Evolutionary conservation across 2,888 invertebrate genomes (phyloP), one percentile per base, ranked within the genome.

Genomic region (Strigamia maritima): DNA sequence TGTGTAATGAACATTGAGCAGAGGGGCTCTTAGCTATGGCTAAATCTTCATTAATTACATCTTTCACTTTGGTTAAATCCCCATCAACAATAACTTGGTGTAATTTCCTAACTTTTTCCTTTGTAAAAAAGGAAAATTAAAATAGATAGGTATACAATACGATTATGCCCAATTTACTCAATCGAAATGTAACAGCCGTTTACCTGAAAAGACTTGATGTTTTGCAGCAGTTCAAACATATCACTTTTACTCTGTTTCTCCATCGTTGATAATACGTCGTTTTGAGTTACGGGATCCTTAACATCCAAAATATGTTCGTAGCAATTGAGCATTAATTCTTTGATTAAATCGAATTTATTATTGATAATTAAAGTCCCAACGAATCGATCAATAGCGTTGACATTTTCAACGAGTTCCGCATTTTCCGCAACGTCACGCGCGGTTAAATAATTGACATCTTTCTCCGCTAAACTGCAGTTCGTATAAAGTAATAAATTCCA

Each of bases 241-340:
- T 91, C 90, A 1, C 88, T 87, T 82, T 92, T 91, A 2, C 91
- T 90, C 12, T 92, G 90, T 80, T 90, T 89, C 7, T 90, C 88
- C 0, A 92, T 90, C 6, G 93, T 90, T 79, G 93, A 91, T 1
- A 91, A 85, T 79, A 95, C 91, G 2, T 90, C 87, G 1, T 89
- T 88, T 1, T 91, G 92, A 16, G 90, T 90, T 0, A 83, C 82
- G 28, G 19, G 28, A 0, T 81, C 81, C 0, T 80, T 76, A 4
- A 94, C 89, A 84, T 94, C 94, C 76, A 94, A 86, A 79, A 95
- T 92, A 83, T 94, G 94, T 84, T 95, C 94, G 84, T 95, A 96
- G 0, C 95, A 95, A 86, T 93, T 93, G 78, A 93, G 84, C 16
- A 94, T 84, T 14, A 94, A 86, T 83, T 92, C 91, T 31, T 91